A percentile compares a stretch with the other conserved stretches of the same genome.
Evolutionary conservation across 2,797 vertebrate species (phyloP).

Genomic region (Eremophila alpestris): DNA sequence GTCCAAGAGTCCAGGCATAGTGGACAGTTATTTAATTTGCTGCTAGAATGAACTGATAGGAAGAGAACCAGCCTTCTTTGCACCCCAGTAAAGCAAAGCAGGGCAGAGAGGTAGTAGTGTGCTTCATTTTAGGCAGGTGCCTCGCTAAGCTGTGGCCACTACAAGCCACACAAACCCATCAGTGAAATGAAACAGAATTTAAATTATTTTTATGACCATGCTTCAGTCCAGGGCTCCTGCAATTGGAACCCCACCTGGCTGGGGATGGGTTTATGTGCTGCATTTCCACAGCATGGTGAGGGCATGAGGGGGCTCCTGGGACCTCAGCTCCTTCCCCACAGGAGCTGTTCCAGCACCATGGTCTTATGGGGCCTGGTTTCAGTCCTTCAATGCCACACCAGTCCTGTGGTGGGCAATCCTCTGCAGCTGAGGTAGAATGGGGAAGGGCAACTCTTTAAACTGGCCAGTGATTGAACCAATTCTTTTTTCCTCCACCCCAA

Average conservation of each 20-base stretch:
- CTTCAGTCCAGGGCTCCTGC: background rate
- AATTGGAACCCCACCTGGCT: background rate
- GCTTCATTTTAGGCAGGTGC: conserved; percentile 34
- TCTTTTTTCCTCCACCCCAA: background rate
- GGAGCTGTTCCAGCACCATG: background rate
- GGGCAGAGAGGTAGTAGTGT: background rate
- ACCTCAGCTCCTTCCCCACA: background rate
- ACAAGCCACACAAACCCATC: background rate
- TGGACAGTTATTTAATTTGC: conserved; percentile 19
- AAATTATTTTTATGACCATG: background rate
- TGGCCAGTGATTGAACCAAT: background rate
- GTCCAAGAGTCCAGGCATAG: background rate
- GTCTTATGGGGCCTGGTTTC: background rate
- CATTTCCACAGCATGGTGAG: background rate
- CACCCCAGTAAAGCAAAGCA: background rate
- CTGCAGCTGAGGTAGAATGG: fast-evolving
- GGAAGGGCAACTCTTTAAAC: background rate
- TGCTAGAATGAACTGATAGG: background rate
- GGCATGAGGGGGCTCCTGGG: background rate
- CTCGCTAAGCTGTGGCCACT: background rate
- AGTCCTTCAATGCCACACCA: background rate
- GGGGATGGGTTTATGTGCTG: background rate
- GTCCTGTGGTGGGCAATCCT: background rate
- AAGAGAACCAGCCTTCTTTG: background rate
- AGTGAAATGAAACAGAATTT: background rate